Base-by-base conservation (phyloP, 2,797 vertebrate species). In the Tauraco hartlaubi region DNA sequence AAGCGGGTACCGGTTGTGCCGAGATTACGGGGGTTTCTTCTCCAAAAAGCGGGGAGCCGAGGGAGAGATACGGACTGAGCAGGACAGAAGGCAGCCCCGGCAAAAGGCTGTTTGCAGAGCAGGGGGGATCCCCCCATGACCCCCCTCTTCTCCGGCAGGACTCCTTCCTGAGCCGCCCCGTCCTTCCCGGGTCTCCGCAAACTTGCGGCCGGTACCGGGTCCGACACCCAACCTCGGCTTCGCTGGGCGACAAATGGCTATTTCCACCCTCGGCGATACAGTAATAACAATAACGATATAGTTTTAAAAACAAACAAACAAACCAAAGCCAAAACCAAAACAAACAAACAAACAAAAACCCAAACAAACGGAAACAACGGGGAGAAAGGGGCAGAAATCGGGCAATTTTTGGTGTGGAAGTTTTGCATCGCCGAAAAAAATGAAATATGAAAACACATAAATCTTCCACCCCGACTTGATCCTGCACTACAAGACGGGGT, bases 91-190 rank as follows among this genome's bases (percentile, higher is more conserved):
- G 31, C 28, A 71, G 72, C 25, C 51, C 31, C 20, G 35, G 48
- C 10, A 33, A 61, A n/a, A 26, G 29, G 39, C 0, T 48, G 29
- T 22, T 54, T 56, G 82, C 35, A 37, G 19, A 1, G 12, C 39
- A 41, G 39, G 19, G 5, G 37, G 12, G 0, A 25, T 6, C 2
- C 9, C 39, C 14, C 19, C 29, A 17, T 3, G 3, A 23, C 4
- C 7, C 58, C n/a, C 11, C 7, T 15, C 26, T 26, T 14, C 49
- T 26, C 49, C 25, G 25, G 49, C 49, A 11, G 12, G 25, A 13
- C n/a, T 43, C 25, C 39, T 15, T 28, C 44, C 28, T 0, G 15
- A 69, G 6, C 51, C 7, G 25, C 69, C 72, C 51, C 20, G 5
- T 37, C 48, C 43, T 9, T 2, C n/a, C 20, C 21, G 23, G 35